Conservation (phyloP, 2,113 vertebrate genomes). For the Dicrurus megarhynchus region DNA sequence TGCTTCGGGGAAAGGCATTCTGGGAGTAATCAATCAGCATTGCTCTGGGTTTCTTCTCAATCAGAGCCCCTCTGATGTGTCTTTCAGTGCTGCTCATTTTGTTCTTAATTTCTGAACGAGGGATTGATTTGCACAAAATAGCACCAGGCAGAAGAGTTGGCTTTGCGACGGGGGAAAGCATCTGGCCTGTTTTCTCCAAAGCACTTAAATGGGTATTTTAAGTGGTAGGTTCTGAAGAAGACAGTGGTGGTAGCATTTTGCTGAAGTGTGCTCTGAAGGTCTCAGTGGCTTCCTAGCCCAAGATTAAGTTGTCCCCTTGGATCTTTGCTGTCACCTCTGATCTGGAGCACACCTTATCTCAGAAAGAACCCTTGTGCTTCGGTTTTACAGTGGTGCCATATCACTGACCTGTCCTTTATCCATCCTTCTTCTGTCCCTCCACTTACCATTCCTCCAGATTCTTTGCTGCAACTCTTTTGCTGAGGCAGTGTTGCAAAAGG, state of each 20-base stretch:
- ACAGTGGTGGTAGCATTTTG: background rate
- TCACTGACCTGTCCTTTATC: background rate
- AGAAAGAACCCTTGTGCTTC: background rate
- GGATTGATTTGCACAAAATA: background rate
- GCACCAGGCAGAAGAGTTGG: background rate
- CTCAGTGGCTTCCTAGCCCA: background rate
- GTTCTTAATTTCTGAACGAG: background rate
- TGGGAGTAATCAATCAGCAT: constrained; percentile 15
- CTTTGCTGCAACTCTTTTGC: background rate
- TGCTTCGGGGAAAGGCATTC: background rate
- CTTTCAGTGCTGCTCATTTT: background rate
- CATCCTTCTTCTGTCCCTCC: background rate
- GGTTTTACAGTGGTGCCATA: background rate
- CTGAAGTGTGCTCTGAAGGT: background rate
- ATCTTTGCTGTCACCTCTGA: background rate
- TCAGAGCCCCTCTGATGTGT: background rate
- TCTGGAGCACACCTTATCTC: background rate
- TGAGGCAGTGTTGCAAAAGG: background rate
- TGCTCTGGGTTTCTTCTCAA: background rate
- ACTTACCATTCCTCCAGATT: background rate
- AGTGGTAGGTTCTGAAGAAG: background rate
- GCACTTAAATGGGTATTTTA: background rate
- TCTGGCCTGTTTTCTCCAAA: background rate
- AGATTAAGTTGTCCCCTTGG: background rate
- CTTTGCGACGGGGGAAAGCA: background rate